phyloP scores from a whole-genome alignment of 2,888 invertebrate species.

The Tigriopus californicus region DNA sequence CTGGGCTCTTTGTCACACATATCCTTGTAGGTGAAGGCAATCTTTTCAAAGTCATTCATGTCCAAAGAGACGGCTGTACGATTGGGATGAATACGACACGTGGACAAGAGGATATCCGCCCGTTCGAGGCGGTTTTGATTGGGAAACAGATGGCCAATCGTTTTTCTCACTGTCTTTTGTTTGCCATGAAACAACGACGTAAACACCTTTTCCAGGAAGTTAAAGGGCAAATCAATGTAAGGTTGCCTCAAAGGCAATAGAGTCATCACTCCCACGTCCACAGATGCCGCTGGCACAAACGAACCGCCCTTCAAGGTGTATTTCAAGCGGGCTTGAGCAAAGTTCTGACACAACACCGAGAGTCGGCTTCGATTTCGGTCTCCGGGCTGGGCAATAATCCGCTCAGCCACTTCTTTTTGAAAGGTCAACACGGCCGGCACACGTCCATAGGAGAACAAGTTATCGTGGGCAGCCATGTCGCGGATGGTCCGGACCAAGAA shows the following conservation, averaged over 20 bases:
- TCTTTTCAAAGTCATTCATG: not conserved
- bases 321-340: constrained; percentile 59
- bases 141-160: constrained; percentile 19
- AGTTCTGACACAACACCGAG: constrained; percentile 85
- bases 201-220: constrained; percentile 68
- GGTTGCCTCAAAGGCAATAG: constrained; percentile 60
- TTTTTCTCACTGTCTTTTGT: constrained; percentile 43
- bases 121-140: not conserved
- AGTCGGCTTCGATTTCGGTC: constrained; percentile 58
- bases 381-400: constrained; percentile 56
- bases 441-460: constrained; percentile 62
- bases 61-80: not conserved
- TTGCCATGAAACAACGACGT: constrained; percentile 70
- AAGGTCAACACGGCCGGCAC: constrained; percentile 81
- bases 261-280: constrained; percentile 81
- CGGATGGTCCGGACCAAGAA: constrained; percentile 51
- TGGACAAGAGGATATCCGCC: not conserved
- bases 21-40: constrained; percentile 1
- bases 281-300: constrained; percentile 85
- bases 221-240: constrained; percentile 51
- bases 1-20: not conserved
- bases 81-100: not conserved
- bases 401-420: constrained; percentile 88
- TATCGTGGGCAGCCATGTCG: constrained; percentile 48
- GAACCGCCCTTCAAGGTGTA: constrained; percentile 74